Percentiles rank a stretch among this genome's conserved stretches.
Conservation (phyloP, 1,140 invertebrate species). For the Penaeus chinensis region DNA sequence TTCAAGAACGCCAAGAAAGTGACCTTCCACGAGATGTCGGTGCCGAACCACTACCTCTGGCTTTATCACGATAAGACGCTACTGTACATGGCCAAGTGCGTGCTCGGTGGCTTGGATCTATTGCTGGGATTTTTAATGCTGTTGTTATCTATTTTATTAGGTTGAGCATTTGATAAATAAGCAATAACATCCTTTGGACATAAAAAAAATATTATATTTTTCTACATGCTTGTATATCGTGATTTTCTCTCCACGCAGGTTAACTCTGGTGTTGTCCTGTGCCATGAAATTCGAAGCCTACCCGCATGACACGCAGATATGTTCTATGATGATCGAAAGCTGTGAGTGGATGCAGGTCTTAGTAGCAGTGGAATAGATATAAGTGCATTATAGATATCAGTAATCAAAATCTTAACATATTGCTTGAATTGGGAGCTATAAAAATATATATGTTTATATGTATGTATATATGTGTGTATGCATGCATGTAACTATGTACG, state of each 20-base stretch:
- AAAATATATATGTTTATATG: too few species aligned
- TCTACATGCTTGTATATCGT: slow-evolving; percentile 11
- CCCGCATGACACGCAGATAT: slow-evolving; percentile 89
- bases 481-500: neutral
- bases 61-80: slow-evolving; percentile 89
- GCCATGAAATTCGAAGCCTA: slow-evolving; percentile 95
- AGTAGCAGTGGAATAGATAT: neutral
- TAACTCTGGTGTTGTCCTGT: slow-evolving; percentile 87
- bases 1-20: slow-evolving; percentile 95
- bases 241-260: slow-evolving; percentile 71
- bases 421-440: too few species aligned
- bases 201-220: neutral
- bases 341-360: slow-evolving; percentile 74
- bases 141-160: neutral
- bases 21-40: slow-evolving; percentile 93
- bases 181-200: neutral
- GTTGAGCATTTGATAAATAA: too few species aligned
- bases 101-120: slow-evolving; percentile 35
- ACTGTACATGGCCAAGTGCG: slow-evolving; percentile 91
- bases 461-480: too few species aligned
- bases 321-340: slow-evolving; percentile 92
- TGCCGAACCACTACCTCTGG: slow-evolving; percentile 93
- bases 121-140: neutral
- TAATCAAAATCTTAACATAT: too few species aligned
- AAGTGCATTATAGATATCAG: too few species aligned